Base-by-base conservation (phyloP, 35 echinoderm and acorn worm genomes). In the Eucidaris tribuloides region DNA sequence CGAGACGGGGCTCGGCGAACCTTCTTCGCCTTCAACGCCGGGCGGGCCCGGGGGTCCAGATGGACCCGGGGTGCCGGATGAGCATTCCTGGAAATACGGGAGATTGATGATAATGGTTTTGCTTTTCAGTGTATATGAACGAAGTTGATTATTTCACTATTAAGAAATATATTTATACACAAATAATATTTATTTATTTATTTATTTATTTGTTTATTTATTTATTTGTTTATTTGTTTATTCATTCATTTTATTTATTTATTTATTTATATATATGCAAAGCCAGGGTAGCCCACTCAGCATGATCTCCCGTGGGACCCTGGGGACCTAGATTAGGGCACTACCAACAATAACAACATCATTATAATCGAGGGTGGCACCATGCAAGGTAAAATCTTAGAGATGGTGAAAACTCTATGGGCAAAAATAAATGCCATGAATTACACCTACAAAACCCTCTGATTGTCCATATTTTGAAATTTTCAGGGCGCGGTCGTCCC, bases 51-150 rank as follows among this genome's bases (percentile, higher is more conserved):
- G 58, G 11, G 81, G 86, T 17, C 92, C 92, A 0, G 87, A 58
- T 19, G 92, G 86, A 0, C 92, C 92, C 7, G 77, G 64, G 18
- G 42, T 58, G 14, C 92, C 92, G 18, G 81, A 71, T 3, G 86
- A 83, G 81, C 92, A 94, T 80, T 89, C 86, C 92, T 94, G 59
- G 0, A 83, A 83, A 44, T n/a, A 62, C 3, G 11, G 31, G 1
- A 52, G 4, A 15, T 32, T 27, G 34, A 31, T 30, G 59, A 59
- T 59, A 4, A 3, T 59, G 56, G 19, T 5, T 59, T 60, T 25
- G 15, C 5, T 25, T 25, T 60, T n/a, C 6, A 60, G 14, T 54
- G 49, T 17, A 17, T 54, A 17, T 54, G 14, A 54, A 1, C 49
- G 13, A 60, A 20, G 57, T 25, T n/a, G n/a, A 60, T 17, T 7